These are phyloP conservation scores for Timema cristinae DNA, from an alignment of 2,888 invertebrate species.

Conservation along the genomic window DNA sequence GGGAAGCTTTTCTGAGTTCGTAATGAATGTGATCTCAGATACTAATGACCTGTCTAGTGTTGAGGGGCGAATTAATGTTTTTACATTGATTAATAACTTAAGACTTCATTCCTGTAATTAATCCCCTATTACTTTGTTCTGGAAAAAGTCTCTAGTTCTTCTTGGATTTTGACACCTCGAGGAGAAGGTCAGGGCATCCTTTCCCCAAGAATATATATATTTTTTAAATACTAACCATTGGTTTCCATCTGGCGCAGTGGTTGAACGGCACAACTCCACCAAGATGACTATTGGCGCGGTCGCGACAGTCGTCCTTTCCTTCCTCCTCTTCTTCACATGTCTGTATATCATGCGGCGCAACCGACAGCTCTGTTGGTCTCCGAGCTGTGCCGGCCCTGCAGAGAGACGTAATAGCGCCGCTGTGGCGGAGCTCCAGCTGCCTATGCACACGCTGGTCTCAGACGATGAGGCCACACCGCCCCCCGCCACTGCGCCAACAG, in stretches of 20 bases:
- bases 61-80: too few relatives aligned
- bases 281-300: conserved; percentile 9
- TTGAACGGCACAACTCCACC: background rate
- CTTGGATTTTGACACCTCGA: too few relatives aligned
- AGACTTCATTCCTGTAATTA: too few relatives aligned
- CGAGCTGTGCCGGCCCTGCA: background rate
- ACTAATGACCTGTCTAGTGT: too few relatives aligned
- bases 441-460: background rate
- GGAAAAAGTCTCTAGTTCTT: too few relatives aligned
- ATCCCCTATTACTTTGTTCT: too few relatives aligned
- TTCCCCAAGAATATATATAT: too few relatives aligned
- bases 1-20: too few relatives aligned
- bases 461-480: background rate
- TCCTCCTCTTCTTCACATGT: conserved; percentile 11
- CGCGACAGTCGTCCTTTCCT: conserved; percentile 1
- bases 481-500: background rate
- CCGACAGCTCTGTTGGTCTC: conserved; percentile 5
- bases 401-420: background rate
- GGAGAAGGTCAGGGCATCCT: too few relatives aligned
- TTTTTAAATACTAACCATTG: too few relatives aligned
- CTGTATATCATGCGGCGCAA: conserved; percentile 7
- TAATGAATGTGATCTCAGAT: too few relatives aligned
- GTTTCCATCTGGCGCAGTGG: background rate
- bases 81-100: too few relatives aligned
- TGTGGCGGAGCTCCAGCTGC: background rate